These are phyloP conservation scores for Cenopis cana DNA, from an alignment of 2,888 invertebrate genomes.

Conservation along the genomic window DNA sequence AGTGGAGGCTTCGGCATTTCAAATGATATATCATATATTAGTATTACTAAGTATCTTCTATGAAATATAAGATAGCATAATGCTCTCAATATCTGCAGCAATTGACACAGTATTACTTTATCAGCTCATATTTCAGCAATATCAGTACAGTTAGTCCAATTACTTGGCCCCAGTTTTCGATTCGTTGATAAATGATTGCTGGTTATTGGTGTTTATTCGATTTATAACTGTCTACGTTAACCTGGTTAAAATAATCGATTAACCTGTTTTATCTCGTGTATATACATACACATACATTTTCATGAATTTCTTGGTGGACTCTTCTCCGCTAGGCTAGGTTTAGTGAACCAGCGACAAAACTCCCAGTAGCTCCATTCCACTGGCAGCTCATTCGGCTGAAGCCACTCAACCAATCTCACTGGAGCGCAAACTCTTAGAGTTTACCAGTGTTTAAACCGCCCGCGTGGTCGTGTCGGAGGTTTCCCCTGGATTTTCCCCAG, in stretches of 20 bases:
- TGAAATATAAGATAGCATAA: constrained; percentile 13
- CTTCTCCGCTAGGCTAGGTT: too few species aligned
- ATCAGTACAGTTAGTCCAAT: constrained; percentile 1
- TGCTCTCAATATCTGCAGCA: constrained; percentile 2
- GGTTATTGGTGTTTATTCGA: neutral
- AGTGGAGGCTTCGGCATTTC: too few species aligned
- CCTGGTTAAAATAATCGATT: constrained; percentile 1
- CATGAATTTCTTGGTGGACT: too few species aligned
- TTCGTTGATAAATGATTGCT: constrained; percentile 10
- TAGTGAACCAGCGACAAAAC: too few species aligned
- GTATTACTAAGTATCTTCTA: neutral
- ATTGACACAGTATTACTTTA: constrained; percentile 21
- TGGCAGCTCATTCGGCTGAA: too few species aligned
- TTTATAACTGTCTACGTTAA: neutral
- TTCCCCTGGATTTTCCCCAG: too few species aligned
- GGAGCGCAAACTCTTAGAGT: too few species aligned
- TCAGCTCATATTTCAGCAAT: constrained; percentile 23
- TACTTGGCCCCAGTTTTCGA: constrained; percentile 30
- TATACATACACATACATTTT: neutral
- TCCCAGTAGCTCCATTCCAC: too few species aligned
- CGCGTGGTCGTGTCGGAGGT: too few species aligned
- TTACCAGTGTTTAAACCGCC: too few species aligned
- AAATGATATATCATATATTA: neutral
- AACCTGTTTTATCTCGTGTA: neutral
- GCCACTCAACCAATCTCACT: too few species aligned